phyloP scores from a whole-genome alignment of 2,113 vertebrate species.

The Haplochromis burtoni region DNA sequence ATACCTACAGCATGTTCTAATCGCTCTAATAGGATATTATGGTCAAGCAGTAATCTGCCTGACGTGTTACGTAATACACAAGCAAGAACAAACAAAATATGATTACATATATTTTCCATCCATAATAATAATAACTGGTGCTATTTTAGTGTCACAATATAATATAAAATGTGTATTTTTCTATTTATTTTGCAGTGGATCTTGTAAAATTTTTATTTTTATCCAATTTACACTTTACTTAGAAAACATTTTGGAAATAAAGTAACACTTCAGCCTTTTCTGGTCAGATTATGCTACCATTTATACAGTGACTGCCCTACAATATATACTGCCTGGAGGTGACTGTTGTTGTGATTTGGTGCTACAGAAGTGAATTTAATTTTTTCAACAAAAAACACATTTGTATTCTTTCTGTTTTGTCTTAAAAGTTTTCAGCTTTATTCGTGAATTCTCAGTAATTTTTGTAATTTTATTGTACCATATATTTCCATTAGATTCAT shows the following conservation, averaged over 20 bases:
- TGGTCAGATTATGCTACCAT: not conserved
- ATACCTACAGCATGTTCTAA: no score
- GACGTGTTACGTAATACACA: no score
- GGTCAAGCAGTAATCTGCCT: no score
- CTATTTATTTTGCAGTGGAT: not conserved
- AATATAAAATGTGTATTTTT: not conserved
- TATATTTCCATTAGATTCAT: not conserved
- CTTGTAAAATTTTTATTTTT: not conserved
- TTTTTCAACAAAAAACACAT: not conserved
- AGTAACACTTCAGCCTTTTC: not conserved
- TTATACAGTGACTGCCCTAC: not conserved
- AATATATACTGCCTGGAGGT: not conserved
- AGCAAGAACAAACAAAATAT: no score
- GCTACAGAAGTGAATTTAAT: rapidly evolving
- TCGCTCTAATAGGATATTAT: no score
- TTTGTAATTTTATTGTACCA: not conserved
- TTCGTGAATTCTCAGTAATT: not conserved
- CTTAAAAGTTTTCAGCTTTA: rapidly evolving
- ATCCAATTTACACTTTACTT: not conserved
- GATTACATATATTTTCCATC: not conserved
- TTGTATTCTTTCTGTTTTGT: not conserved
- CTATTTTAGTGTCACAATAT: not conserved
- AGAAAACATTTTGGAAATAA: not conserved
- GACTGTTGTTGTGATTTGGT: not conserved
- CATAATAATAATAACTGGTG: not conserved